Evolutionary conservation across 2,113 vertebrate genomes (phyloP), one percentile per base, ranked within the genome.

Genomic region (Bubo scandiacus): DNA sequence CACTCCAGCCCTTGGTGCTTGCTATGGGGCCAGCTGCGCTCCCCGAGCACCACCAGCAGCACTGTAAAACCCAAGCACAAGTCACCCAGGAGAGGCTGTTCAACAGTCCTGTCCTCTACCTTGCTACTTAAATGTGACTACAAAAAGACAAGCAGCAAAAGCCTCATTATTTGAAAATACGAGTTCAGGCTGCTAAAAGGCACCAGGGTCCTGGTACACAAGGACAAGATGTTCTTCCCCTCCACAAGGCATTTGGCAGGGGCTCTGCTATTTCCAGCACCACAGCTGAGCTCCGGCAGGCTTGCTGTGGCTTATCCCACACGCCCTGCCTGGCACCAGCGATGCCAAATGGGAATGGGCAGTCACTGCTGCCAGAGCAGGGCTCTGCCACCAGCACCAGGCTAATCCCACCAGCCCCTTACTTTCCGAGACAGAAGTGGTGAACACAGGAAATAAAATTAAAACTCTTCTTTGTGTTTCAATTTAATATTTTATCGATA

Each of bases 211-310:
- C 34, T 78, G n/a, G 67, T 61, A 58, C 47, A 90, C 19, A 55
- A 54, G 49, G 62, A 91, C 59, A 83, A 73, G 61, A 79, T 26
- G 54, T 54, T 94, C 81, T 88, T 68, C 68, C 23, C 51, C 38
- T 52, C n/a, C 63, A 47, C 42, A 62, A 86, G 74, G 67, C 47
- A 14, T 79, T 73, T 86, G 59, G 66, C 12, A 14, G 22, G 63
- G 72, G 52, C 77, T 88, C 68, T 83, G 74, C 68, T 79, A 55
- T 68, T 49, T 94, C 57, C 87, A 75, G 63, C 6, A 6, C 19
- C 62, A 73, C 27, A n/a, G 88, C 92, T 95, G 88, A 96, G 73
- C 83, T 90, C 79, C 13, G 9, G 57, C 80, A 82, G 49, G 42
- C 40, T 92, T 1, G 0, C 51, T 71, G 43, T 42, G 70, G 43